Base-by-base conservation (phyloP, 2,888 invertebrate species). In the Zelleria hepariella region DNA sequence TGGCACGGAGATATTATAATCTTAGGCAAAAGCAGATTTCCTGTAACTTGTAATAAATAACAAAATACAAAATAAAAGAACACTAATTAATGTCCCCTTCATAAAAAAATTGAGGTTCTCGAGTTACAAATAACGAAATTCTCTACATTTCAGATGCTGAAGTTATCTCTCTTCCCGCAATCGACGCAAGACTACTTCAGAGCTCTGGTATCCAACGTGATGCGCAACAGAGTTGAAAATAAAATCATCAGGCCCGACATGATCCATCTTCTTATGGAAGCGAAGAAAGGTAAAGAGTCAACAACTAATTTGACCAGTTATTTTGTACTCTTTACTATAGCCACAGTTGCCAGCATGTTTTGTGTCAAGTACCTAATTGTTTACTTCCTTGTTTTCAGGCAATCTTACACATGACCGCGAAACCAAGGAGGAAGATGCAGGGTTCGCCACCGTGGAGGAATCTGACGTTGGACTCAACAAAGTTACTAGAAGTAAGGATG, bases 181-280 rank as follows among this genome's bases (percentile, higher is more conserved):
- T 48, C 58, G 2, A 61, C 68, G 0, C 70, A 68, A n/a, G 20
- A 56, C 18, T 89, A 82, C 64, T 86, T 89, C 60, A 73, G 65
- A n/a, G 65, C 71, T 0, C 61, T 86, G 25, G 80, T 89, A 1
- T 60, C 73, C 20, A 72, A 68, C 3, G 77, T 86, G 1, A 89
- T 90, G 74, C 68, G 70, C 26, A 68, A 79, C 3, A 73, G 89
- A 1, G 74, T 80, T 52, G 63, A 71, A n/a, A 62, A 76, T 3
- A 74, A 78, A 3, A 79, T 87, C 18, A 67, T 81, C 8, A 73
- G 90, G 21, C 82, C 83, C 0, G 90, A 90, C 62, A 90, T 91
- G 89, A 88, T 91, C 23, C 85, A 91, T 58, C 65, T 91, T 7
- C 72, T 91, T 0, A 80, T 91, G 80, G 87, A 91, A 67, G 86